phyloP scores from a whole-genome alignment of 2,888 invertebrate genomes.

The Villa cingulata region DNA sequence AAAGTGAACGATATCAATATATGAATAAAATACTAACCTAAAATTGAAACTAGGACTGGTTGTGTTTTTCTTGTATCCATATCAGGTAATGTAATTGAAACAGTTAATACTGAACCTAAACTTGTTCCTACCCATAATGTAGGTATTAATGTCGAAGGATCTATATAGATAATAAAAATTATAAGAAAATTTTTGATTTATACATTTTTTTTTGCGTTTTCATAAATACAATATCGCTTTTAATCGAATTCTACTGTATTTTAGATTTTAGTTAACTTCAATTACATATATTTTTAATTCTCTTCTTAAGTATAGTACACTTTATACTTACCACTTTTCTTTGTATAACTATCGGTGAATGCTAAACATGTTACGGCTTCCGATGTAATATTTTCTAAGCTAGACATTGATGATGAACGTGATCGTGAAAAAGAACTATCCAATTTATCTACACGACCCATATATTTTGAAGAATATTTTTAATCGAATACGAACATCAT shows the following conservation, averaged over 20 bases:
- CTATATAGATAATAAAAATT: constrained; percentile 37
- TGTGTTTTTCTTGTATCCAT: constrained; percentile 69
- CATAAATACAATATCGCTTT: not conserved
- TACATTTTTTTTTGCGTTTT: not conserved
- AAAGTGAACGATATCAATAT: not conserved
- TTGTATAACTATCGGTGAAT: constrained; percentile 89
- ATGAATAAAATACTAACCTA: constrained; percentile 45
- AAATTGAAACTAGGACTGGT: constrained; percentile 77
- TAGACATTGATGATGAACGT: constrained; percentile 94
- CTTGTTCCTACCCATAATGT: constrained; percentile 98
- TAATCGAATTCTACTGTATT: no score
- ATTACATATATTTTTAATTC: no score
- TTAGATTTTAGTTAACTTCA: not conserved
- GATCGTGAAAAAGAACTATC: constrained; percentile 94
- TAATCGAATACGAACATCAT: no score
- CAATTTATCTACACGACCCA: constrained; percentile 83
- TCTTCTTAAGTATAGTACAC: no score
- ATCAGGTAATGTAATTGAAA: constrained; percentile 72
- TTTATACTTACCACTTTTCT: constrained; percentile 68
- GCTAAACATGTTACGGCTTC: constrained; percentile 93
- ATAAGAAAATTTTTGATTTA: no score
- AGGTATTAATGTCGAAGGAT: constrained; percentile 67
- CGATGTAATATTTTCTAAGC: constrained; percentile 90
- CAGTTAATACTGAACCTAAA: constrained; percentile 87
- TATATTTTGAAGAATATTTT: constrained; percentile 15